Conservation (phyloP, 2,797 vertebrate species). For the Euphonia xanthogaster region DNA sequence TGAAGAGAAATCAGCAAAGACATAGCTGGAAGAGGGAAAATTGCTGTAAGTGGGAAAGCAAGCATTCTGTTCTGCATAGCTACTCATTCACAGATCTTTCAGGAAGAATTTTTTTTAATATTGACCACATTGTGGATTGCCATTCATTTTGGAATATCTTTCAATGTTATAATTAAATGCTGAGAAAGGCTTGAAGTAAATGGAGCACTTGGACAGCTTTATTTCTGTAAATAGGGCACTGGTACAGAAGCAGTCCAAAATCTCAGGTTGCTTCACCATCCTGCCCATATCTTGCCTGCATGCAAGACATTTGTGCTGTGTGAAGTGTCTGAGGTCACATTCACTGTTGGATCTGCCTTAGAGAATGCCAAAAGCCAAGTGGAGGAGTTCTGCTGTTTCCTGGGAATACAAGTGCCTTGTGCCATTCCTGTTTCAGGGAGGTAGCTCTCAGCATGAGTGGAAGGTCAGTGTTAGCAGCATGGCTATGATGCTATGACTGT, state of each 20-base stretch:
- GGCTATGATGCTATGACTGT: not conserved
- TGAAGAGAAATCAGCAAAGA: not conserved
- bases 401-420: not conserved
- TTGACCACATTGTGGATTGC: not conserved
- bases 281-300: not conserved
- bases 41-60: not conserved
- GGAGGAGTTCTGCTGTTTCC: not conserved
- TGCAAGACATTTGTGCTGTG: not conserved
- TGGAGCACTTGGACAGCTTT: not conserved
- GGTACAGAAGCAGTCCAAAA: not conserved
- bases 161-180: not conserved
- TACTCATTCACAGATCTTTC: conserved; percentile 2
- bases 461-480: not conserved
- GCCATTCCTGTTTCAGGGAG: not conserved
- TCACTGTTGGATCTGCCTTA: not conserved
- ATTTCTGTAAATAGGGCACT: not conserved
- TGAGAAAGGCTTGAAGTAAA: not conserved
- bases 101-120: not conserved
- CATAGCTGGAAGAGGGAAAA: not conserved
- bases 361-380: not conserved
- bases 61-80: not conserved
- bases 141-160: not conserved
- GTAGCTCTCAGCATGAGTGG: not conserved
- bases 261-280: not conserved
- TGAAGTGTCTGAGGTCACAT: not conserved